These are phyloP conservation scores for Drosophila sordidula DNA, from an alignment of 2,888 invertebrate species.

Conservation along the genomic window DNA sequence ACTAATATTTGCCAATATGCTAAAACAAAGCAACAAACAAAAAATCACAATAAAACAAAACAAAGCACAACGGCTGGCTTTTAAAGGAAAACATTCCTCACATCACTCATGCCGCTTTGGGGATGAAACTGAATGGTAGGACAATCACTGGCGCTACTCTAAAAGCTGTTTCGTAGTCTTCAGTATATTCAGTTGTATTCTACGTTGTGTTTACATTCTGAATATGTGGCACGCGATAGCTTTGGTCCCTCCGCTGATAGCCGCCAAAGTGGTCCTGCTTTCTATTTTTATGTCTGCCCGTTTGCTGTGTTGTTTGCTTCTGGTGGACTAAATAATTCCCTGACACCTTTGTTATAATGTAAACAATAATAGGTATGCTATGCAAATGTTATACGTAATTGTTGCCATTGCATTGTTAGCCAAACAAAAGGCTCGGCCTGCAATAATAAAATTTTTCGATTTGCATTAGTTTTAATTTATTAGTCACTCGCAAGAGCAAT, in stretches of 20 bases:
- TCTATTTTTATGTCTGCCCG: slow-evolving; percentile 26
- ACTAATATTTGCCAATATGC: slow-evolving; percentile 76
- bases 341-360: slow-evolving; percentile 41
- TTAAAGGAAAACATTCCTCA: slow-evolving; percentile 25
- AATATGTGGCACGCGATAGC: slow-evolving; percentile 82
- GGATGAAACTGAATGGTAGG: slow-evolving; percentile 26
- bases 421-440: slow-evolving; percentile 58
- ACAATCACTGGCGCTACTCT: slow-evolving; percentile 25
- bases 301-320: slow-evolving; percentile 51
- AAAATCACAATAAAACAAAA: slow-evolving; percentile 72
- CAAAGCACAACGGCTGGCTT: slow-evolving; percentile 38
- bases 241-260: slow-evolving; percentile 62
- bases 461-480: slow-evolving; percentile 49
- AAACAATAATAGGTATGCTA: slow-evolving; percentile 1
- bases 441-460: slow-evolving; percentile 50
- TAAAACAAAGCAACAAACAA: slow-evolving; percentile 63
- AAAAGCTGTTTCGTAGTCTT: slow-evolving; percentile 60
- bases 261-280: slow-evolving; percentile 44
- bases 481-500: slow-evolving; percentile 23
- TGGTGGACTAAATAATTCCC: slow-evolving; percentile 58
- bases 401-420: slow-evolving; percentile 59
- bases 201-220: slow-evolving; percentile 61
- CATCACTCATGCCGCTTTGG: slow-evolving; percentile 22
- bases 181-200: slow-evolving; percentile 35
- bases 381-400: slow-evolving; percentile 47